Conservation (phyloP, 2,797 vertebrate species). For the Muraenolepis orangiensis region DNA sequence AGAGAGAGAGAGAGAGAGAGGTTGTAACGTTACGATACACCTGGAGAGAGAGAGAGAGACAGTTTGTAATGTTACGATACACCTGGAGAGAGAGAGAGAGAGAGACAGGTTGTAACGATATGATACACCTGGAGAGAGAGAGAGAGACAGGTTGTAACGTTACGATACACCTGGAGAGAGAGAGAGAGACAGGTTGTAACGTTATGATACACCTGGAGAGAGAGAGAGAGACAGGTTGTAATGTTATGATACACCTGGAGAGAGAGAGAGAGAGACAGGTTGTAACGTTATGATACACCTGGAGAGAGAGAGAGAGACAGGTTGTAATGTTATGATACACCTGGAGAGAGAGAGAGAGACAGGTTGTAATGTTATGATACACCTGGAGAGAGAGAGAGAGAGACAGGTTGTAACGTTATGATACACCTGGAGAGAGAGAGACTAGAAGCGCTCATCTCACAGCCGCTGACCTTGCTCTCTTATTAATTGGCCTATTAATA, state of each 20-base stretch:
- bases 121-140: slow-evolving; percentile 13
- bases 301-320: slow-evolving; percentile 13
- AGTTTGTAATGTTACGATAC: no score
- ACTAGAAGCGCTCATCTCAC: slow-evolving; percentile 1
- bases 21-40: no score
- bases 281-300: slow-evolving; percentile 11
- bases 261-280: no score
- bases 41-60: slow-evolving; percentile 13
- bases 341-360: slow-evolving; percentile 13
- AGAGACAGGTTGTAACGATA: no score
- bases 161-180: slow-evolving; percentile 13
- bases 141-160: no score
- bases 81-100: slow-evolving; percentile 13
- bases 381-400: slow-evolving; percentile 16
- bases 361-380: no score
- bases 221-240: no score
- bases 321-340: no score
- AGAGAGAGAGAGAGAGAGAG: no score
- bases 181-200: no score
- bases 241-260: slow-evolving; percentile 11
- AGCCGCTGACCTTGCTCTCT: slow-evolving; percentile 40
- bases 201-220: slow-evolving; percentile 14
- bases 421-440: background rate
- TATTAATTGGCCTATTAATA: background rate
- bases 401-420: no score